phyloP scores from a whole-genome alignment of 2,888 invertebrate genomes.

The Melipona beecheii region DNA sequence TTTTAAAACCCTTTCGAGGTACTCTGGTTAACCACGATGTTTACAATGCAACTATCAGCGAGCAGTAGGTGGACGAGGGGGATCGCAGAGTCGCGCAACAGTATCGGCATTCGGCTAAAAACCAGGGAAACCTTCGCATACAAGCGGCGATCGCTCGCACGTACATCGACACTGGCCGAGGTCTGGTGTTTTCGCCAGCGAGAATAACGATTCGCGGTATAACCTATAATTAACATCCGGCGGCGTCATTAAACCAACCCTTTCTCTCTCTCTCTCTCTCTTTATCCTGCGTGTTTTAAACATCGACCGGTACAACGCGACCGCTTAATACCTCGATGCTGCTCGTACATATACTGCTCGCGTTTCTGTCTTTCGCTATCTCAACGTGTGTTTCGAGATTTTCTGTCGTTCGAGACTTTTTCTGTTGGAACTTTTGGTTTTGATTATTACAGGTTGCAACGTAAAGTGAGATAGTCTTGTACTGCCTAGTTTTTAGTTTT shows the following conservation, averaged over 20 bases:
- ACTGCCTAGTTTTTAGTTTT: too few species aligned
- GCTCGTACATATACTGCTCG: not conserved
- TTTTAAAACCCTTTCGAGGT: slow-evolving; percentile 68
- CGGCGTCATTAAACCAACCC: slow-evolving; percentile 60
- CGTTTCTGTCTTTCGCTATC: not conserved
- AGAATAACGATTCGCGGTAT: slow-evolving; percentile 61
- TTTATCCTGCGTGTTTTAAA: slow-evolving; percentile 40
- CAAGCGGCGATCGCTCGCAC: not conserved
- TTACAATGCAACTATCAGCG: slow-evolving; percentile 59
- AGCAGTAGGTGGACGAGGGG: slow-evolving; percentile 26
- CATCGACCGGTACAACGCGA: slow-evolving; percentile 36
- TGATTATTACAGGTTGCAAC: too few species aligned
- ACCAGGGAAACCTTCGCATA: slow-evolving; percentile 16
- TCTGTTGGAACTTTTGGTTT: too few species aligned
- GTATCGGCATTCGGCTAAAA: slow-evolving; percentile 37
- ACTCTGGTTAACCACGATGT: slow-evolving; percentile 63
- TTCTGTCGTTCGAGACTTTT: slow-evolving; percentile 9
- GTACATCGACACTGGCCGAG: slow-evolving; percentile 24
- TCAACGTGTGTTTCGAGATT: slow-evolving; percentile 38
- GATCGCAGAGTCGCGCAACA: slow-evolving; percentile 15
- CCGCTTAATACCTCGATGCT: slow-evolving; percentile 46
- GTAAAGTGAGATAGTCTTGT: too few species aligned
- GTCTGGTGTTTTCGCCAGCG: slow-evolving; percentile 40
- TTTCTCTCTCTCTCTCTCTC: too few species aligned
- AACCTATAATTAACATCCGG: slow-evolving; percentile 70